Evolutionary conservation across 1,140 invertebrate genomes (phyloP).

Genomic region (Drosophila auraria): DNA sequence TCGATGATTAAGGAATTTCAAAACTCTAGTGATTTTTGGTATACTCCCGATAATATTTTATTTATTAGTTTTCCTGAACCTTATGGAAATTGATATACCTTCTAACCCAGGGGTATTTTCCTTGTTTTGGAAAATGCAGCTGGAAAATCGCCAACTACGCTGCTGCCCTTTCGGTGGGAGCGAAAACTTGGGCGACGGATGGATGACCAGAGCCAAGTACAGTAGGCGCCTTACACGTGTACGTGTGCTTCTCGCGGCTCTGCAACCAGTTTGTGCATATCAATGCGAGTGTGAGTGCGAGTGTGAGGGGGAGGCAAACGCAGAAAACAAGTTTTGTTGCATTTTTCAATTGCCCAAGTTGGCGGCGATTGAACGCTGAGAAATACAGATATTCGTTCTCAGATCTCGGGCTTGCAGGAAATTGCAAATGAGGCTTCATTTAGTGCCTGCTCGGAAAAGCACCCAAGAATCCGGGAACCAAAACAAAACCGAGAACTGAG

Average conservation of each 20-base stretch:
- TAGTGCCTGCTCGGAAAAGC: slow-evolving; percentile 6
- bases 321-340: slow-evolving; percentile 68
- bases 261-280: slow-evolving; percentile 60
- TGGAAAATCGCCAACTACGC: slow-evolving; percentile 29
- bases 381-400: slow-evolving; percentile 11
- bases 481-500: slow-evolving; percentile 65
- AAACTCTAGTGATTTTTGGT: too few species aligned
- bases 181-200: slow-evolving; percentile 28
- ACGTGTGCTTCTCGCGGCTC: slow-evolving; percentile 15
- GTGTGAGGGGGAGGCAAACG: slow-evolving; percentile 10
- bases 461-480: slow-evolving; percentile 48
- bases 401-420: slow-evolving; percentile 40
- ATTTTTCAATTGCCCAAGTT: slow-evolving; percentile 65
- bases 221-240: slow-evolving; percentile 43
- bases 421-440: slow-evolving; percentile 48
- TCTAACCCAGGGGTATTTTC: background rate
- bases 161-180: slow-evolving; percentile 22
- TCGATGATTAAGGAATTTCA: too few species aligned
- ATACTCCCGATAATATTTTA: too few species aligned
- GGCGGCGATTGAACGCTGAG: slow-evolving; percentile 22
- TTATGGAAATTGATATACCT: background rate
- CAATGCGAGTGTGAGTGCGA: background rate
- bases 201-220: slow-evolving; percentile 39
- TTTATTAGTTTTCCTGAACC: background rate
- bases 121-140: slow-evolving; percentile 24